Evolutionary conservation across 2,113 vertebrate species (phyloP).

Genomic region (Trematomus loennbergii): DNA sequence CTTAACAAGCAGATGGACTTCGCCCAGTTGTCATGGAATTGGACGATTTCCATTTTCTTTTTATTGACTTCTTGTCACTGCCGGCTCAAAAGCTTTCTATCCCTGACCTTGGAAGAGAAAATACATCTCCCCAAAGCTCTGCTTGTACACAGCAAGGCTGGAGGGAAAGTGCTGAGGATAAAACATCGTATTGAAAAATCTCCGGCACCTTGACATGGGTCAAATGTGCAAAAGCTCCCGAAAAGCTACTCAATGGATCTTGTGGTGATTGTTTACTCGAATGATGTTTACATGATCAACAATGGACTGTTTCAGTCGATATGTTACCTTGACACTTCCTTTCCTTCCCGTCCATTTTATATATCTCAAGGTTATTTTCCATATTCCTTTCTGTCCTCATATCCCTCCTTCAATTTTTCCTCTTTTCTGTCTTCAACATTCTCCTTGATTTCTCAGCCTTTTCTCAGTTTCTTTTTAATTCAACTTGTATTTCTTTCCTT

Average conservation of each 20-base stretch:
- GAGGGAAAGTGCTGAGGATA: neutral
- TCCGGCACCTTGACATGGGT: no score
- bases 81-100: neutral
- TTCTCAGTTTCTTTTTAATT: no score
- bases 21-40: no score
- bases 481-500: neutral
- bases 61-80: neutral
- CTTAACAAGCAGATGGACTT: no score
- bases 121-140: neutral
- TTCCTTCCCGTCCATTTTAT: no score
- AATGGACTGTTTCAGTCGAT: neutral
- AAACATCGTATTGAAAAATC: neutral
- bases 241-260: neutral
- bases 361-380: no score
- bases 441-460: neutral
- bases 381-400: neutral
- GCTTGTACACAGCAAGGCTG: neutral
- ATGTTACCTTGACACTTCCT: no score
- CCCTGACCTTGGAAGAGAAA: neutral
- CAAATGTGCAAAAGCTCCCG: no score
- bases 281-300: neutral
- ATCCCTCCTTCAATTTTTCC: neutral
- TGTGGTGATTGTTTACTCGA: neutral
- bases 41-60: neutral
- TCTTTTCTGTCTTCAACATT: neutral